Evolutionary conservation across 2,797 vertebrate genomes (phyloP), one percentile per base, ranked within the genome.

Genomic region (Gobio occitaniae): DNA sequence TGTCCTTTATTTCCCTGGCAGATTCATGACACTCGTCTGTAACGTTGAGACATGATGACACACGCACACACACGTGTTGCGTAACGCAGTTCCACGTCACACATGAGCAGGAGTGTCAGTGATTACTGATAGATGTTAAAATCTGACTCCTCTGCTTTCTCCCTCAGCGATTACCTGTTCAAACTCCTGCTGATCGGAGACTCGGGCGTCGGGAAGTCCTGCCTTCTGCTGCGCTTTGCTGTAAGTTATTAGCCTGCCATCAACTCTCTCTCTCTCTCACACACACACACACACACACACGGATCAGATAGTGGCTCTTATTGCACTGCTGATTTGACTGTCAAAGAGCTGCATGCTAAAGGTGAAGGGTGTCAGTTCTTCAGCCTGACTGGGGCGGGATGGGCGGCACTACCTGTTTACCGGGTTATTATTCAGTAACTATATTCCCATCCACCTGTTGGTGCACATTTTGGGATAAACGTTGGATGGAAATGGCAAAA

Each of bases 141-240:
- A 9, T 61, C 21, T 61, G 56, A 59, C 4, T 32, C 15, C 9
- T n/a, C 2, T 50, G 4, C 47, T 25, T 32, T 44, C 74, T 61
- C 5, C 78, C 78, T 56, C 95, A 99, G 98, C 96, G 98, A 99
- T 93, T 99, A 98, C 96, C 97, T 99, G 97, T 99, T 99, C 96
- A 99, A 99, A 92, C 96, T 99, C 91, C 97, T 99, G 93, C 97
- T 99, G 94, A 99, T 99, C 90, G 98, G 98, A 84, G 98, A 99
- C 92, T 99, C 98, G 75, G 98, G 98, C 87, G 98, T 99, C 71
- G 98, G 98, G 89, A 99, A 99, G 94, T 99, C 98, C 89, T 99
- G 98, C 93, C 98, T 99, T 91, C 97, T 99, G 16, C 97, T 99
- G 89, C 96, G 98, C 90, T 99, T 99, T 92, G 98, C 98, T 92